Evolutionary conservation across 1,140 invertebrate genomes (phyloP).

Genomic region (Triops cancriformis): DNA sequence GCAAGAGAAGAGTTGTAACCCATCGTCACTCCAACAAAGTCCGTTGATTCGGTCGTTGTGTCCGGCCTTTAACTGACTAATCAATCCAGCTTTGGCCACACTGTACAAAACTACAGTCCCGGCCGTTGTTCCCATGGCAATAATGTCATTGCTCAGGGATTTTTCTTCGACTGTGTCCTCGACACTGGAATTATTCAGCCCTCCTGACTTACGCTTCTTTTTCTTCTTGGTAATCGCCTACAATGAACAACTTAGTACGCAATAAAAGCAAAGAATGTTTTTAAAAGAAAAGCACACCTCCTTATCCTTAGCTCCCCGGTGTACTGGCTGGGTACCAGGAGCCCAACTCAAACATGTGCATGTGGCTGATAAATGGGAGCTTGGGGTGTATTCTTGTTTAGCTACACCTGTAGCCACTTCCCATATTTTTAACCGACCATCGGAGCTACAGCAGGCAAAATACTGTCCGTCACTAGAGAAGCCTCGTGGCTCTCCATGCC

Average conservation of each 20-base stretch:
- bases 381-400: slow-evolving; percentile 26
- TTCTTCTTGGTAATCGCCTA: slow-evolving; percentile 34
- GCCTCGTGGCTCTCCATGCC: slow-evolving; percentile 9
- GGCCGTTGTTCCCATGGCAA: slow-evolving; percentile 55
- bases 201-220: slow-evolving; percentile 40
- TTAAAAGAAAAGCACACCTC: neutral
- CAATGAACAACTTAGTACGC: neutral
- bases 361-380: slow-evolving; percentile 24
- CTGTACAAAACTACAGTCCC: slow-evolving; percentile 59
- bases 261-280: neutral
- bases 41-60: slow-evolving; percentile 46
- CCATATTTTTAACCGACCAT: slow-evolving; percentile 25
- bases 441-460: slow-evolving; percentile 20
- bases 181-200: slow-evolving; percentile 27
- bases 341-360: slow-evolving; percentile 25
- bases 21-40: slow-evolving; percentile 42
- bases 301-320: neutral
- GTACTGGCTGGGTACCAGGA: slow-evolving; percentile 18
- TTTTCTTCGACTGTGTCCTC: slow-evolving; percentile 27
- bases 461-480: slow-evolving; percentile 24
- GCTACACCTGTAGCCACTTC: slow-evolving; percentile 17
- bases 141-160: slow-evolving; percentile 35
- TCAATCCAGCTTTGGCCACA: slow-evolving; percentile 50
- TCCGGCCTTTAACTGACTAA: slow-evolving; percentile 43
- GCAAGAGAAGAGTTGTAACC: slow-evolving; percentile 45